Base-by-base conservation (phyloP, 2,888 invertebrate species). In the Pinctada fucata region DNA sequence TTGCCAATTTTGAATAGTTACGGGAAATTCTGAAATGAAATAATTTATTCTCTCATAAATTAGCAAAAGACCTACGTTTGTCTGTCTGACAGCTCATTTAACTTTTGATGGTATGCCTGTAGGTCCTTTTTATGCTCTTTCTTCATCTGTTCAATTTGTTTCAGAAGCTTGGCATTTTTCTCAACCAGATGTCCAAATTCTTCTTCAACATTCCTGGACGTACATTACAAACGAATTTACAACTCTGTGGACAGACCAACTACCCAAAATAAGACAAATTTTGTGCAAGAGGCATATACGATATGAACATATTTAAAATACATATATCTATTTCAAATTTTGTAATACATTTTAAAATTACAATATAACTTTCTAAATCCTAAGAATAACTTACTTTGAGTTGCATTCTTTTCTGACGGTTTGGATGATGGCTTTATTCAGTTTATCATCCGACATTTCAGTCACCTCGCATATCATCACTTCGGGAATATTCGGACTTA, bases 401-500 rank as follows among this genome's bases (percentile, higher is more conserved):
- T 69, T 69, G n/a, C 69, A 69, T 69, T 69, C 69, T 13, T 49
- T 69, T 49, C 49, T 69, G 16, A 69, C 8, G 16, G 69, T 49
- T 49, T 10, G 16, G 5, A 69, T 6, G 49, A 69, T 69, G 47
- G 47, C 69, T 48, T 69, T 69, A 49, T 69, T 49, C n/a, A 69
- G 8, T 49, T 49, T 69, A n/a, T 48, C 16, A 47, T 49, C 49
- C 48, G 69, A 49, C 6, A 69, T 48, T 49, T 69, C 69, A 49
- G 47, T 47, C 16, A 48, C 47, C 8, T 49, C 69, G 8, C 48
- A 49, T 8, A 16, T 47, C 2, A 48, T 5, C 16, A 69, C 13
- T 48, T 69, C 50, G 8, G 69, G 69, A 16, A 69, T 49, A 6
- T 69, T 69, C n/a, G 49, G 47, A 49, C 13, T 48, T n/a, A 69